Conservation (phyloP, 2,113 vertebrate genomes). For the Zosterops pallidus region DNA sequence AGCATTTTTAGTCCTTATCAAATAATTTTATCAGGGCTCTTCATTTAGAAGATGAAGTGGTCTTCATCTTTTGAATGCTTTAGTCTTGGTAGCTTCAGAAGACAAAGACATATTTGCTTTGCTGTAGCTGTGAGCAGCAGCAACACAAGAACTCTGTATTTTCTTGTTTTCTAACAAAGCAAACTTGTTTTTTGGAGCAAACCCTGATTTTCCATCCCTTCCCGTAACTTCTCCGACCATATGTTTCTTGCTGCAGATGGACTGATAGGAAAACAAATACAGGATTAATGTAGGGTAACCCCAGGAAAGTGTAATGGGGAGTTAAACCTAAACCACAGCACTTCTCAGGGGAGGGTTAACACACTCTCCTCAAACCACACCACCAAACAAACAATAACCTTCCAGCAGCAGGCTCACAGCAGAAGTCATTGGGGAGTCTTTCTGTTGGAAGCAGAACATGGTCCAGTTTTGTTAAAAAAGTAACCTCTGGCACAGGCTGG, state of each 20-base stretch:
- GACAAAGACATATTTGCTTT: background rate
- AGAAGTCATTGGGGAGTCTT: background rate
- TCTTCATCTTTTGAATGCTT: constrained; percentile 32
- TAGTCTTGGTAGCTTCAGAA: background rate
- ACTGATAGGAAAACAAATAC: background rate
- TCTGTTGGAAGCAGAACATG: background rate
- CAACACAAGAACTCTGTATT: background rate
- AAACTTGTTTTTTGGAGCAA: background rate
- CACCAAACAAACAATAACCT: background rate
- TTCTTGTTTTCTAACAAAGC: background rate
- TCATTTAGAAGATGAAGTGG: constrained; percentile 32
- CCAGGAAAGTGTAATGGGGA: background rate
- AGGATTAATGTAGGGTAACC: background rate
- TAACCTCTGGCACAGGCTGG: background rate
- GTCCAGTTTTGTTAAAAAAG: background rate
- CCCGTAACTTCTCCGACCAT: background rate
- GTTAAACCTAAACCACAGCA: background rate
- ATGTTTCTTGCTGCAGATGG: background rate
- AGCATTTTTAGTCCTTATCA: constrained; percentile 32
- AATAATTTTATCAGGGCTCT: constrained; percentile 49
- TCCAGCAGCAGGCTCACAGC: background rate
- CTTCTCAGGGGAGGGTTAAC: background rate
- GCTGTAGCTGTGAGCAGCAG: background rate
- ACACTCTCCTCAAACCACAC: background rate
- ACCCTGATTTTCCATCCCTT: background rate